These are phyloP conservation scores for Elanus axillaris DNA, from an alignment of 2,113 vertebrate species.

Conservation along the genomic window DNA sequence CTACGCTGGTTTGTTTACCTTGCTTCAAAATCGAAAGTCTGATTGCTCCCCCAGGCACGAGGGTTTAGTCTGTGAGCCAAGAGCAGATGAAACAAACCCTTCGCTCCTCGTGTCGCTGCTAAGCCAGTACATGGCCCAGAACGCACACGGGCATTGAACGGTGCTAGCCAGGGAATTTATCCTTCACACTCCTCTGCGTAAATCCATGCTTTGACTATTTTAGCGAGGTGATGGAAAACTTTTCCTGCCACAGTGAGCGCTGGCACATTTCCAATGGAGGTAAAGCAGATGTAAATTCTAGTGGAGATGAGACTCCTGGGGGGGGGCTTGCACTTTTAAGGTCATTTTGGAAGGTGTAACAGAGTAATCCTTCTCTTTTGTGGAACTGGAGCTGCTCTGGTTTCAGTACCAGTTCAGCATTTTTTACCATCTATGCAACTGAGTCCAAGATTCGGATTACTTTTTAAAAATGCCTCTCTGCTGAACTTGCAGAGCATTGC, in stretches of 20 bases:
- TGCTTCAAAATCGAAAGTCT: neutral
- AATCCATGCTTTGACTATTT: neutral
- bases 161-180: neutral
- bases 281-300: neutral
- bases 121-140: neutral
- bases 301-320: neutral
- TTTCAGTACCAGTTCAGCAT: neutral
- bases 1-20: neutral
- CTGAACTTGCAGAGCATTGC: neutral
- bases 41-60: neutral
- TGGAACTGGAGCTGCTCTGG: neutral
- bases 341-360: neutral
- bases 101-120: neutral
- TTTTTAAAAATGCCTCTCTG: neutral
- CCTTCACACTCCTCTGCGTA: neutral
- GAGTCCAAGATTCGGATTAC: neutral
- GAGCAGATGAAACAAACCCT: neutral
- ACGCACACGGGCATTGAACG: rapidly evolving
- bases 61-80: neutral
- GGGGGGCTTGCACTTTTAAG: neutral
- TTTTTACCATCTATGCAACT: neutral
- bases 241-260: neutral
- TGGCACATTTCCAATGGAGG: neutral
- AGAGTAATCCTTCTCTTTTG: neutral
- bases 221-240: neutral